A percentile compares a stretch with the other conserved stretches of the same genome.
Conservation (phyloP, 2,113 vertebrate species). For the Shinisaurus crocodilurus region DNA sequence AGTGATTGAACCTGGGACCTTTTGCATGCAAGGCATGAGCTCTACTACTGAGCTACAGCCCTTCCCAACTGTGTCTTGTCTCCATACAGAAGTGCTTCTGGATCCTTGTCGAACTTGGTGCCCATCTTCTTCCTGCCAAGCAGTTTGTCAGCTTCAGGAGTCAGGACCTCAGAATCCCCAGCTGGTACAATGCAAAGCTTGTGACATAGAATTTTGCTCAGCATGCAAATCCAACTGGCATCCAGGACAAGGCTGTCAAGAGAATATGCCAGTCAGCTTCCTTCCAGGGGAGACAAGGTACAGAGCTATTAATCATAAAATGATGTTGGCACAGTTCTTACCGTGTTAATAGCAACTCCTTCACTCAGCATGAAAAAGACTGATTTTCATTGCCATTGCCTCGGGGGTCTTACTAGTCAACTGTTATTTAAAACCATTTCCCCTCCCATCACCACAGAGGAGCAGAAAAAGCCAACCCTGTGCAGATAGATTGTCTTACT, state of each 20-base stretch:
- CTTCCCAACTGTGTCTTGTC: constrained; percentile 2
- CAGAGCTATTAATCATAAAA: constrained; percentile 8
- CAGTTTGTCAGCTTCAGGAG: constrained; percentile 95
- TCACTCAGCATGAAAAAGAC: neutral
- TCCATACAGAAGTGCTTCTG: constrained; percentile 90
- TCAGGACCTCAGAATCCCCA: constrained; percentile 86
- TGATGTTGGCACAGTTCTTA: neutral
- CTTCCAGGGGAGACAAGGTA: constrained; percentile 97
- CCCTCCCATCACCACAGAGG: neutral
- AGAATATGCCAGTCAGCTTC: constrained; percentile 89
- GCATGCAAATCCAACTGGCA: constrained; percentile 96
- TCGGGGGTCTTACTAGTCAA: neutral
- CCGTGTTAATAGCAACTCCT: neutral
- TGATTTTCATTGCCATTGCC: neutral
- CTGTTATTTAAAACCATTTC: neutral
- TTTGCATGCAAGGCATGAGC: neutral
- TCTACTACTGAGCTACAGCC: neutral
- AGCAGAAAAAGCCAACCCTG: neutral
- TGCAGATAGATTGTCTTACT: neutral
- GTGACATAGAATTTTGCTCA: constrained; percentile 94
- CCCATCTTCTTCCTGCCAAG: constrained; percentile 94
- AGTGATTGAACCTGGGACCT: neutral
- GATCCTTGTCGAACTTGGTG: constrained; percentile 98
- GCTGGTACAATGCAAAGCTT: constrained; percentile 91
- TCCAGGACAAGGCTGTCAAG: constrained; percentile 92